Conservation (phyloP, 2,113 vertebrate genomes). For the Fulmarus glacialis region DNA sequence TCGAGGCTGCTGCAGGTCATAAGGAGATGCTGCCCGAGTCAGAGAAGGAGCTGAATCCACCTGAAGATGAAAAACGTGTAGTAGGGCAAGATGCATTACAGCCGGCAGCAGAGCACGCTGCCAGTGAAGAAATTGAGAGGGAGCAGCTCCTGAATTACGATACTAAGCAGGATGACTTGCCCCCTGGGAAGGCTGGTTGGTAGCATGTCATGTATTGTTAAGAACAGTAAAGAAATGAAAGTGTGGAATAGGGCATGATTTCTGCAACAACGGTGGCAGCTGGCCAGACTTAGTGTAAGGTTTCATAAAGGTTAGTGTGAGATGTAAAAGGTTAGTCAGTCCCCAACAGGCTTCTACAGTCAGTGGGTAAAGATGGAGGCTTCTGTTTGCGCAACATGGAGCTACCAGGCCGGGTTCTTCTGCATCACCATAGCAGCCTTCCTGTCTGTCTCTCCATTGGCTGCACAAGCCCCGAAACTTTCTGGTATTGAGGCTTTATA, state of each 20-base stretch:
- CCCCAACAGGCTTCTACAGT: not conserved
- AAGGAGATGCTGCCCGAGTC: not conserved
- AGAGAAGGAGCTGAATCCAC: not conserved
- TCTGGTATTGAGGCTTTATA: not conserved
- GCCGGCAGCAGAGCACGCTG: not conserved
- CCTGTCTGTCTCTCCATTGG: not conserved
- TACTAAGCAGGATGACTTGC: conserved; percentile 6
- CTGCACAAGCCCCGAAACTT: not conserved
- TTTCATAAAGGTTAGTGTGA: not conserved
- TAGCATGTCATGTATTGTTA: not conserved
- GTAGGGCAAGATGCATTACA: not conserved
- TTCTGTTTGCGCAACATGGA: not conserved
- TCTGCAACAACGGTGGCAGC: not conserved
- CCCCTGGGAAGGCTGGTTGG: conserved; percentile 43
- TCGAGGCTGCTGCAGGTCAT: not conserved
- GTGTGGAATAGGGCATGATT: not conserved
- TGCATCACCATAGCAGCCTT: not conserved
- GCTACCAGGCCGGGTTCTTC: not conserved
- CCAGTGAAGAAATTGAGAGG: conserved; percentile 62
- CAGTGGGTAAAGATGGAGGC: not conserved
- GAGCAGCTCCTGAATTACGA: conserved; percentile 65
- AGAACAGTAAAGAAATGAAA: not conserved
- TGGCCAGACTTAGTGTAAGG: not conserved
- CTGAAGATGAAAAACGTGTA: not conserved
- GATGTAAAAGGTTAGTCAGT: not conserved